Evolutionary conservation across 1,140 invertebrate species (phyloP), one percentile per base, ranked within the genome.

Genomic region (Bombus sibiricus): DNA sequence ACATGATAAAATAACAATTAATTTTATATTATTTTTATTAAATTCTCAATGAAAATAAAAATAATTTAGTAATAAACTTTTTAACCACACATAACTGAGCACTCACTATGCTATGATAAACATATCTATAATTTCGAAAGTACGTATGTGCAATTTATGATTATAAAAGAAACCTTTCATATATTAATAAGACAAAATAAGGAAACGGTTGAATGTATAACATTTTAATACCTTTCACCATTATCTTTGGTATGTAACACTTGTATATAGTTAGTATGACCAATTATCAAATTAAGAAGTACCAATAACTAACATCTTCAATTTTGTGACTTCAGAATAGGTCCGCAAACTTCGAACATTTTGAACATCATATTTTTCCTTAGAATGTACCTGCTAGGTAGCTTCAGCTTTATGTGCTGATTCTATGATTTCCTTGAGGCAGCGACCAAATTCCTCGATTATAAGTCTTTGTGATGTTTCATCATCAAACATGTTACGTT

Each of bases 381-480:
- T 15, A 34, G 2, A 57, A 57, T 89, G 76, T 76, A 91, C 86
- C 89, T 94, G 94, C 94, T 95, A 95, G 88, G 94, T 95, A 88
- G 94, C 92, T 95, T 96, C 96, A 72, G 96, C 96, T 94, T 96
- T 96, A 79, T 96, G 96, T 22, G 97, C 96, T 81, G 96, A 96
- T 71, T 98, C 97, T 86, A 99, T 99, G 81, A 99, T 99, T 95
- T 99, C 98, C 87, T 97, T 97, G 59, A 99, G 96, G 94, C 99
- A 99, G 85, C 98, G 96, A 25, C 98, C 98, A 95, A 99, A 99
- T 95, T 99, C 99, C 94, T 99, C 97, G 72, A 99, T 96, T 86
- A 99, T 97, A 91, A 98, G 96, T 88, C 97, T 95, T 92, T 99
- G 97, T n/a, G 98, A 97, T 90, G 97, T 96, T 86, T 97, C 97